Evolutionary conservation across 2,888 invertebrate species (phyloP), one percentile per base, ranked within the genome.

Genomic region (Epistrophe eligans): DNA sequence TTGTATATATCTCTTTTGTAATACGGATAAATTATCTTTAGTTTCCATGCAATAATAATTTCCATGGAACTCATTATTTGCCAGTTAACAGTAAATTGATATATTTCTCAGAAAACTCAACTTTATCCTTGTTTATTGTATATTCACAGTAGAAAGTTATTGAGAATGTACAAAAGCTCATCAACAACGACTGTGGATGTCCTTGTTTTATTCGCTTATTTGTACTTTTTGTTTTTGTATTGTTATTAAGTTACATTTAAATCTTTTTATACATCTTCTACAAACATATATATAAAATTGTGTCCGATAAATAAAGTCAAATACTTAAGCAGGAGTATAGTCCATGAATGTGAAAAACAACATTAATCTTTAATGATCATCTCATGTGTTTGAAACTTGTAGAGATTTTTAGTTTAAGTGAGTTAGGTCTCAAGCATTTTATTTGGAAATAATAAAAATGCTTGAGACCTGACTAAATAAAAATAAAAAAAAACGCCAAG

Each of bases 11-110:
- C 3, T 50, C 50, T 52, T 7, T 24, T 8, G 28, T 40, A 45
- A 43, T 28, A 28, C 28, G 15, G 9, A 9, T 43, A 45, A 64
- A 64, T 64, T 64, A 64, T 64, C 24, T 45, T 64, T 43, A 62
- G 40, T 45, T 64, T 64, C 19, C 43, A 60, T 60, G 38, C 43
- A 64, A 43, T 64, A 45, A 45, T 4, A 28, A 64, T 60, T 60
- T 60, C 58, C 38, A 13, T 7, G 17, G 62, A 64, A 45, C n/a
- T 64, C 64, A 64, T 64, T 64, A 43, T 13, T 19, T 45, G 28
- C 28, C 64, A 43, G 45, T 45, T 64, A 64, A 64, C 64, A 28
- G 43, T 64, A 43, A n/a, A 64, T 64, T 64, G 64, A 45, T 43
- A 15, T 19, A 28, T 43, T 64, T 64, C 64, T 45, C 28, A 43